Conservation (phyloP, 1,140 invertebrate species). For the Drosophila virilis region DNA sequence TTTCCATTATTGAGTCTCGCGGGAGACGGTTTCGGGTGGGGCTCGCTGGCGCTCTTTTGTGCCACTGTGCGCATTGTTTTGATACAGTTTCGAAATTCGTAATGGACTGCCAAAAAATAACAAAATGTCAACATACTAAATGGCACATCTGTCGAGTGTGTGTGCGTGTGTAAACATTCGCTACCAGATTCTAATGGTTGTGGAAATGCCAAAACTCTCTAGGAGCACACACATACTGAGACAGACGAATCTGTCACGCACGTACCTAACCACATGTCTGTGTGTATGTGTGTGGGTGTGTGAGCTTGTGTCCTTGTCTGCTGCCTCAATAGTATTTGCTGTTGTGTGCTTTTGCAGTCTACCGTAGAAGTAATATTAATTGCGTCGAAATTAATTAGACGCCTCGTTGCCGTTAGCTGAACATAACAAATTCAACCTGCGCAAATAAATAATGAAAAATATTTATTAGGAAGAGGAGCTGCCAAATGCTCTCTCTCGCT, state of each 20-base stretch:
- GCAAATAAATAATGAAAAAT: conserved; percentile 1
- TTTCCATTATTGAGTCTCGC: not conserved
- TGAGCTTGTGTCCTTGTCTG: conserved; percentile 28
- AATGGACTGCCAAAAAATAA: conserved; percentile 32
- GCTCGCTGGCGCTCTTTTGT: not conserved
- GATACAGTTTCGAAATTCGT: conserved; percentile 10
- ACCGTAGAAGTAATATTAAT: conserved; percentile 71
- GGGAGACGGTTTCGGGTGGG: not conserved
- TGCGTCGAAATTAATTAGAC: conserved; percentile 72
- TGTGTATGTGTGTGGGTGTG: conserved; percentile 11
- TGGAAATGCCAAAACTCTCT: conserved; percentile 2
- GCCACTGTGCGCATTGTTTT: conserved; percentile 14
- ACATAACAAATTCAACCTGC: conserved; percentile 32
- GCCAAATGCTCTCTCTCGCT: not conserved
- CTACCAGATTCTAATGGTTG: conserved; percentile 15
- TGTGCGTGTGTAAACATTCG: not conserved
- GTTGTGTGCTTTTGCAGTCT: conserved; percentile 22
- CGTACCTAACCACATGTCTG: conserved; percentile 22
- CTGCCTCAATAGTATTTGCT: conserved; percentile 42
- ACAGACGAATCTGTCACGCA: not conserved
- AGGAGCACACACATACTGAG: not conserved
- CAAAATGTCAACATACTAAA: conserved; percentile 28
- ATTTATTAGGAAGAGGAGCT: conserved; percentile 8
- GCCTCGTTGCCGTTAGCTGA: conserved; percentile 53
- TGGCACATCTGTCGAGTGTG: conserved; percentile 1